A percentile compares a stretch with the other conserved stretches of the same genome.
phyloP scores from a whole-genome alignment of 1,140 invertebrate species.

The Nebria ingens region DNA sequence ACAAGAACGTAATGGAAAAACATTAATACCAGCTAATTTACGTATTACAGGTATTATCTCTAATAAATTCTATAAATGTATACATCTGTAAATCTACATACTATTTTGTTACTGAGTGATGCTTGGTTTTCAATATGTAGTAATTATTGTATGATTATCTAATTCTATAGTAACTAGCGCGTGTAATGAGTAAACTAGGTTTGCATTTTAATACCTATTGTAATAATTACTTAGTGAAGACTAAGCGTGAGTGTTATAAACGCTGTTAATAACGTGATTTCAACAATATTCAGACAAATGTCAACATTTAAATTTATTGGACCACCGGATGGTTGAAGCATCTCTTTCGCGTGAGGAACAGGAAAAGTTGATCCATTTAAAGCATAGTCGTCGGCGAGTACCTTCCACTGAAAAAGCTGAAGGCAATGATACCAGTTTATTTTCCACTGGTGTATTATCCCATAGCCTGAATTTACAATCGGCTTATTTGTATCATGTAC shows the following conservation, averaged over 20 bases:
- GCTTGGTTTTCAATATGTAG: no score
- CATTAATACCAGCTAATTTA: conserved; percentile 42
- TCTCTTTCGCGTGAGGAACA: conserved; percentile 17
- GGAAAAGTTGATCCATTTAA: conserved; percentile 22
- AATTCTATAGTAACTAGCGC: no score
- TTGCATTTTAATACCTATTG: no score
- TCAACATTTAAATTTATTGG: conserved; percentile 46
- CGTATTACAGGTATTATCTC: conserved; percentile 38
- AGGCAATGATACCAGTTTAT: conserved; percentile 17
- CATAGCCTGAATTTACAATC: conserved; percentile 46
- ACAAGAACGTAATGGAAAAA: conserved; percentile 17
- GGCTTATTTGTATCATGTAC: conserved; percentile 38
- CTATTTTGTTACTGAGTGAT: neutral
- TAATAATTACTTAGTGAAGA: no score
- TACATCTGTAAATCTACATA: neutral
- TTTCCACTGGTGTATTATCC: conserved; percentile 39
- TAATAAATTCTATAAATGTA: neutral
- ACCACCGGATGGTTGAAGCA: conserved; percentile 26
- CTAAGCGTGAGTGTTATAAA: neutral
- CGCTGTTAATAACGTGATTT: neutral
- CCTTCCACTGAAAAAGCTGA: conserved; percentile 8
- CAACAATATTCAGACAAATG: conserved; percentile 43
- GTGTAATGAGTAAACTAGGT: no score
- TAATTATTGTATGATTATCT: no score
- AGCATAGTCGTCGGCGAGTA: conserved; percentile 21